Conservation (phyloP, 2,113 vertebrate species). For the Oreochromis tanganicae region DNA sequence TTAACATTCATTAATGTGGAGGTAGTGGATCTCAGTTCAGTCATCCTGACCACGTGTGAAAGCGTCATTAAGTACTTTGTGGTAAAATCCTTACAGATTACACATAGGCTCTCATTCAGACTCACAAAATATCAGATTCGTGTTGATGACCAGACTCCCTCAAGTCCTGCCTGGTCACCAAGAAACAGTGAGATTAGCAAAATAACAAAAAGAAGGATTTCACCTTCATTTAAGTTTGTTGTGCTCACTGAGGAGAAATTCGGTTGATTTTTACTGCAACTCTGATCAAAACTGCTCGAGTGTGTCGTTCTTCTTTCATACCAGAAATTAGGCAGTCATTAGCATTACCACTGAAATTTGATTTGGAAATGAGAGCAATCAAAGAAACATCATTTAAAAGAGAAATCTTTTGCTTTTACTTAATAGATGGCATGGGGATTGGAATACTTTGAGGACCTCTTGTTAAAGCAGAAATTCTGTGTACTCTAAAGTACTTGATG, state of each 20-base stretch:
- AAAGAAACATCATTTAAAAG: neutral
- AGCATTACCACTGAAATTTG: neutral
- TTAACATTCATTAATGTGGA: neutral
- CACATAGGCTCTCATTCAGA: neutral
- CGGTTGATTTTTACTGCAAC: neutral
- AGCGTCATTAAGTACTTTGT: neutral
- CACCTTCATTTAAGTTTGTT: neutral
- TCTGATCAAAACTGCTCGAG: neutral
- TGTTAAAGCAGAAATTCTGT: neutral
- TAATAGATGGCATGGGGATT: neutral
- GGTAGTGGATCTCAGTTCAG: neutral
- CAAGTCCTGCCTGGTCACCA: fast-evolving
- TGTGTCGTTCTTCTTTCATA: neutral
- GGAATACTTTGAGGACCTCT: neutral
- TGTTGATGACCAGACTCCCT: neutral
- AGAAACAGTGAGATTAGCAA: neutral
- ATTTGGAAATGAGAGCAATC: neutral
- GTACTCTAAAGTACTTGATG: neutral
- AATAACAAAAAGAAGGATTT: fast-evolving
- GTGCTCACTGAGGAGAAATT: neutral
- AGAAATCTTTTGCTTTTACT: neutral
- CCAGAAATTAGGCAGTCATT: neutral
- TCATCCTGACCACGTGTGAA: neutral
- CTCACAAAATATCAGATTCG: neutral
- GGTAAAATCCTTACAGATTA: neutral